These are phyloP conservation scores for Cosmorhoe ocellata DNA, from an alignment of 2,888 invertebrate genomes.

Conservation along the genomic window DNA sequence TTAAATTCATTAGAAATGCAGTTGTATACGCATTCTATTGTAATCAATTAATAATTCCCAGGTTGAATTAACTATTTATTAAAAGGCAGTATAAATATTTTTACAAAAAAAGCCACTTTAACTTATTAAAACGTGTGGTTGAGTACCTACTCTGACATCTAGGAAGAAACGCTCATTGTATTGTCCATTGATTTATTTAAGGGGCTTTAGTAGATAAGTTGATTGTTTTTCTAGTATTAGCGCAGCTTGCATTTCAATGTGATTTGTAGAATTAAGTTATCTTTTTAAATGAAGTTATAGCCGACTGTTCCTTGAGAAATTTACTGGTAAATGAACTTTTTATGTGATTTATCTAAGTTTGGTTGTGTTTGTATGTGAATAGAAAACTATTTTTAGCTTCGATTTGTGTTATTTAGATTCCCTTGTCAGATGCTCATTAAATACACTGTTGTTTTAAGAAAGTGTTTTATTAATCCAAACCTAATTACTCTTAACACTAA, in stretches of 20 bases:
- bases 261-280: constrained; percentile 12
- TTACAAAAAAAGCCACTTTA: no score
- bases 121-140: no score
- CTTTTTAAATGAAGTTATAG: neutral
- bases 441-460: neutral
- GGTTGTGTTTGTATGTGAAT: constrained; percentile 14
- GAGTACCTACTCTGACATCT: no score
- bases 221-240: constrained; percentile 11
- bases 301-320: constrained; percentile 6
- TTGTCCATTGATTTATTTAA: no score
- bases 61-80: no score
- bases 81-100: no score
- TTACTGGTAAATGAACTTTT: constrained; percentile 7
- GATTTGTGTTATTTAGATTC: neutral
- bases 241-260: constrained; percentile 14
- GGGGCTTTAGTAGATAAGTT: constrained; percentile 2
- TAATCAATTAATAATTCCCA: no score
- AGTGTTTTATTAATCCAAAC: no score
- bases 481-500: no score
- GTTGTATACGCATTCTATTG: no score
- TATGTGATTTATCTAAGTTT: constrained; percentile 16
- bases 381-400: constrained; percentile 7
- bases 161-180: no score
- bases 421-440: neutral
- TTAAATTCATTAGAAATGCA: no score